Evolutionary conservation across 2,113 vertebrate species (phyloP), one percentile per base, ranked within the genome.

Genomic region (Lasiurus cinereus): DNA sequence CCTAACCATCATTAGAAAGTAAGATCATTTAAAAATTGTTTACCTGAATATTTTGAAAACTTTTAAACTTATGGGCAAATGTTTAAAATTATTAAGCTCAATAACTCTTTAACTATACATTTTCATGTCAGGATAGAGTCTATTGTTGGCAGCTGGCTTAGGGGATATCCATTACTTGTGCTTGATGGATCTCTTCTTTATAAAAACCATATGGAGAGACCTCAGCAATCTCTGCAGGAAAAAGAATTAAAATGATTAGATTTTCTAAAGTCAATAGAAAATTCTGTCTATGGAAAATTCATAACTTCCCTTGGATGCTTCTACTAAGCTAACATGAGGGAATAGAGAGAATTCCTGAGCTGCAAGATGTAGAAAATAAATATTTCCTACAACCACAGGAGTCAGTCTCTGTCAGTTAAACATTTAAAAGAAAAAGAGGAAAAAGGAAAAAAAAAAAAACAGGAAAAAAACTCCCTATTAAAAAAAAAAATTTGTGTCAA

Each of bases 291-390:
- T 8, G 27, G 19, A 74, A 83, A 33, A 88, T 70, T 27, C 27
- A 62, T 79, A 90, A 48, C 5, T 92, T 76, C 6, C 4, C 7
- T 94, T 48, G 15, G 31, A 94, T 83, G 27, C 80, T 92, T 96
- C 62, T 89, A 36, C 19, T 62, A 67, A 77, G 33, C n/a, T 59
- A 76, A 39, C 50, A 59, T 29, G 52, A 67, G 4, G 27, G 19
- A 80, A 48, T n/a, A 56, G 21, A 72, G 2, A n/a, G 36, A 89
- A 83, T 92, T 80, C 9, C n/a, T 90, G 15, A 95, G 8, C 8
- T 27, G 1, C 2, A 33, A 15, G 13, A 1, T 21, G 6, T 33
- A 48, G 56, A 70, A 64, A 79, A 59, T 70, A 88, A 92, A 54
- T 39, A 54, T 64, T 14, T 39, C 1, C 72, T 80, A n/a, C 10